A percentile compares a stretch with the other conserved stretches of the same genome.
These are phyloP conservation scores for Drosophila anomalipes DNA, from an alignment of 2,888 invertebrate genomes.

Conservation along the genomic window DNA sequence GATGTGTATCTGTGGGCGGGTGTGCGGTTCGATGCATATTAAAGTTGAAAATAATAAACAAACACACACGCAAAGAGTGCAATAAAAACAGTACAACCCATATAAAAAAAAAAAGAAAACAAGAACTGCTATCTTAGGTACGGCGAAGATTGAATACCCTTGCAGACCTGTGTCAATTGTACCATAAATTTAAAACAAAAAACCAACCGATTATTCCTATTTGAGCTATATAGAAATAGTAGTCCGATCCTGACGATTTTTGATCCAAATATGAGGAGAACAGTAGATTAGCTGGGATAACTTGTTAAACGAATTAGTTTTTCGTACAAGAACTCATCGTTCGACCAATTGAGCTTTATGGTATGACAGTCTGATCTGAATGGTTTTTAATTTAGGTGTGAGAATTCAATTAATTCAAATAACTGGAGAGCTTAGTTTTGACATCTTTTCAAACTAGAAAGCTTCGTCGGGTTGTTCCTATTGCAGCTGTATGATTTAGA, in stretches of 20 bases:
- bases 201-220: neutral
- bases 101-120: neutral
- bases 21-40: constrained; percentile 32
- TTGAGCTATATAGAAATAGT: neutral
- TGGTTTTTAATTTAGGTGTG: too few species aligned
- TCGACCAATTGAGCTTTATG: neutral
- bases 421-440: too few species aligned
- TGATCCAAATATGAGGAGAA: neutral
- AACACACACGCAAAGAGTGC: constrained; percentile 18
- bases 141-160: neutral
- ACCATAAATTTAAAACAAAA: too few species aligned
- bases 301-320: neutral
- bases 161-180: neutral
- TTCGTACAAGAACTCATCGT: too few species aligned
- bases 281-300: neutral
- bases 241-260: neutral
- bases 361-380: neutral
- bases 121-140: neutral
- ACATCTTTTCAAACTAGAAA: too few species aligned
- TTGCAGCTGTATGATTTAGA: neutral
- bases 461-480: too few species aligned
- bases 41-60: constrained; percentile 61
- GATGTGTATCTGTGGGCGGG: neutral
- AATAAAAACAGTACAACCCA: constrained; percentile 8
- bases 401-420: too few species aligned